Percentiles rank a stretch among this genome's conserved stretches.
These are phyloP conservation scores for Pollachius pollachius DNA, from an alignment of 2,113 vertebrate genomes.

Conservation along the genomic window DNA sequence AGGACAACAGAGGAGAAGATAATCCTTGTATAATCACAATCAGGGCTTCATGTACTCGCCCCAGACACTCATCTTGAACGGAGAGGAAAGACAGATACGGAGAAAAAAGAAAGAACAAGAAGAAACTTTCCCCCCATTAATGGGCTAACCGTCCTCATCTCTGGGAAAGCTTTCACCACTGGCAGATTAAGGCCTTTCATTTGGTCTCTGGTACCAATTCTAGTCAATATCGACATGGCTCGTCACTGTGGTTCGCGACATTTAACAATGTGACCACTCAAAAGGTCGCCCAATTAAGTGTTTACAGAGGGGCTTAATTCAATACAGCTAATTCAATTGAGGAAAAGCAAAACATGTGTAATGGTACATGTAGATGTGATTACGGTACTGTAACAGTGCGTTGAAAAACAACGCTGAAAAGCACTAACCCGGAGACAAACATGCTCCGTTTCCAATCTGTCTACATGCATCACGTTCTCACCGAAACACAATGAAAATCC, in stretches of 20 bases:
- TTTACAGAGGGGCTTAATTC: constrained; percentile 51
- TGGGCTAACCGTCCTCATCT: constrained; percentile 28
- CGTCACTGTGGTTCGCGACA: constrained; percentile 48
- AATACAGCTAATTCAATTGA: constrained; percentile 51
- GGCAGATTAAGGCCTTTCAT: constrained; percentile 40
- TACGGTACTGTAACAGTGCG: constrained; percentile 23
- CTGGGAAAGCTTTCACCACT: constrained; percentile 45
- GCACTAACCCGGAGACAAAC: constrained; percentile 38
- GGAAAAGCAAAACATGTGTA: constrained; percentile 49
- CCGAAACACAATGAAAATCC: constrained; percentile 34
- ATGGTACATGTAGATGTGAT: constrained; percentile 51
- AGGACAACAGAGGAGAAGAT: background rate
- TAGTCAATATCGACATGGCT: constrained; percentile 37
- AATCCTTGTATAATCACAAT: background rate
- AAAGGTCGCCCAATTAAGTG: constrained; percentile 47
- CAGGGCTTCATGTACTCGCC: background rate
- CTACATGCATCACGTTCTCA: constrained; percentile 41
- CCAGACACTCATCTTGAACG: background rate
- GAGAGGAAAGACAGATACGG: background rate
- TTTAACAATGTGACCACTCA: constrained; percentile 39
- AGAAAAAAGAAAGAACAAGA: background rate
- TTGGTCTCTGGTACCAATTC: constrained; percentile 49
- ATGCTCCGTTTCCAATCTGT: constrained; percentile 42
- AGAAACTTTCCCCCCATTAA: constrained; percentile 36
- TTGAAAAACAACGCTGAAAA: constrained; percentile 27